These are phyloP conservation scores for Yponomeuta evonymella DNA, from an alignment of 2,888 invertebrate genomes.

Conservation along the genomic window DNA sequence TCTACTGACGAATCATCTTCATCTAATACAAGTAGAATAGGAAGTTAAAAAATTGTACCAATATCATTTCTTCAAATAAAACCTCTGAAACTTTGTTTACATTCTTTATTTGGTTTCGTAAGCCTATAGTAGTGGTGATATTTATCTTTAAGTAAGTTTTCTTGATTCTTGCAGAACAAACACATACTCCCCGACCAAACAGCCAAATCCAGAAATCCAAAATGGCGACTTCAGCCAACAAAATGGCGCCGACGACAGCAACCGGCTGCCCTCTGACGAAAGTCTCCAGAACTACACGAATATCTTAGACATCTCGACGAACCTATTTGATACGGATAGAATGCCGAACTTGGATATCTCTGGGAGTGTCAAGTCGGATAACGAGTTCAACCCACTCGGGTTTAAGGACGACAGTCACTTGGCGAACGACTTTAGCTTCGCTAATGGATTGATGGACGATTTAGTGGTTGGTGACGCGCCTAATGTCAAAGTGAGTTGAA, in stretches of 20 bases:
- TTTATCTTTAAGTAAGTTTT: background rate
- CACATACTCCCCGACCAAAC: background rate
- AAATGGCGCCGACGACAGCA: slow-evolving; percentile 29
- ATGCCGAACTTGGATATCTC: slow-evolving; percentile 49
- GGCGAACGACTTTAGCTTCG: slow-evolving; percentile 21
- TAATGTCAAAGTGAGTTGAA: background rate
- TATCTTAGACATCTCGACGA: slow-evolving; percentile 48
- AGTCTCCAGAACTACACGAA: slow-evolving; percentile 52
- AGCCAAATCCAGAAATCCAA: background rate
- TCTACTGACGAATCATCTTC: too few species aligned
- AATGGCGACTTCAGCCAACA: background rate
- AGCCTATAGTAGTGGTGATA: too few species aligned
- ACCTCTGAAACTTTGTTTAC: too few species aligned
- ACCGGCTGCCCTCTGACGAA: slow-evolving; percentile 47
- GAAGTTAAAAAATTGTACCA: too few species aligned
- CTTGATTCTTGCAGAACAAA: background rate
- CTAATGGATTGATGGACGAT: slow-evolving; percentile 8
- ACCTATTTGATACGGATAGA: slow-evolving; percentile 50
- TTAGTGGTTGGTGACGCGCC: background rate
- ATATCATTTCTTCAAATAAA: too few species aligned
- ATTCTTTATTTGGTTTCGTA: too few species aligned
- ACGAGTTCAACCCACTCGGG: slow-evolving; percentile 39
- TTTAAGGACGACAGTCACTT: slow-evolving; percentile 36
- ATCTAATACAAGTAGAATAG: too few species aligned
- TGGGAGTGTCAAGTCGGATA: slow-evolving; percentile 40